phyloP scores from a whole-genome alignment of 2,113 vertebrate species.

The Balaeniceps rex region DNA sequence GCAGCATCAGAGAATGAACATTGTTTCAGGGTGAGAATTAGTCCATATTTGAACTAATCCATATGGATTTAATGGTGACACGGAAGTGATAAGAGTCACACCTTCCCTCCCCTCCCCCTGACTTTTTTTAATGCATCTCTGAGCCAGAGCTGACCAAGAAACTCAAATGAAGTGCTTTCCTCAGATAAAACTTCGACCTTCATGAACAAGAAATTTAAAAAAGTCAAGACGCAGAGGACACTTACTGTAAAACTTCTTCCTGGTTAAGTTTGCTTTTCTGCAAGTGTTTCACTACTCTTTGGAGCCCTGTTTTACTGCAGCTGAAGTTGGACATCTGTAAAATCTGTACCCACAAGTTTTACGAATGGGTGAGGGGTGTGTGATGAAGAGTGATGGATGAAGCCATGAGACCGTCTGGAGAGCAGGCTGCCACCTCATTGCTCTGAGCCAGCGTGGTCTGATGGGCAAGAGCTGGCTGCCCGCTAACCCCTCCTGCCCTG shows the following conservation, averaged over 20 bases:
- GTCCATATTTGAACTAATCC: not conserved
- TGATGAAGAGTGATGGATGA: fast-evolving
- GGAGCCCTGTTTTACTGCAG: not conserved
- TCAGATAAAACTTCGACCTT: not conserved
- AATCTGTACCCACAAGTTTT: not conserved
- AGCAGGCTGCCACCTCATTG: not conserved
- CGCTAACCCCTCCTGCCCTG: not conserved
- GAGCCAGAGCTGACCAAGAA: not conserved
- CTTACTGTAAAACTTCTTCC: not conserved
- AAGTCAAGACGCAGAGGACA: not conserved
- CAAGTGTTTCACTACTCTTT: not conserved
- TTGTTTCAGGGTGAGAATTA: not conserved
- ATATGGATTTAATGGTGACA: not conserved
- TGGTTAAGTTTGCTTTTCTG: not conserved
- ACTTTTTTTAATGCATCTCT: not conserved
- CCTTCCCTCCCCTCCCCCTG: not conserved
- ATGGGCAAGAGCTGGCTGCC: not conserved
- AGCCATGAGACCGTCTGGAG: not conserved
- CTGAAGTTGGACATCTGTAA: not conserved
- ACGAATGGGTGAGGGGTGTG: fast-evolving
- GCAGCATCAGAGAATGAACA: not conserved
- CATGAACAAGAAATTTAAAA: not conserved
- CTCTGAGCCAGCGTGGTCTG: not conserved
- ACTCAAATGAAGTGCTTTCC: not conserved
- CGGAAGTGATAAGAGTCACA: fast-evolving